Percentiles rank a stretch among this genome's conserved stretches.
These are phyloP conservation scores for Numenius arquata DNA, from an alignment of 2,113 vertebrate species.

Conservation along the genomic window DNA sequence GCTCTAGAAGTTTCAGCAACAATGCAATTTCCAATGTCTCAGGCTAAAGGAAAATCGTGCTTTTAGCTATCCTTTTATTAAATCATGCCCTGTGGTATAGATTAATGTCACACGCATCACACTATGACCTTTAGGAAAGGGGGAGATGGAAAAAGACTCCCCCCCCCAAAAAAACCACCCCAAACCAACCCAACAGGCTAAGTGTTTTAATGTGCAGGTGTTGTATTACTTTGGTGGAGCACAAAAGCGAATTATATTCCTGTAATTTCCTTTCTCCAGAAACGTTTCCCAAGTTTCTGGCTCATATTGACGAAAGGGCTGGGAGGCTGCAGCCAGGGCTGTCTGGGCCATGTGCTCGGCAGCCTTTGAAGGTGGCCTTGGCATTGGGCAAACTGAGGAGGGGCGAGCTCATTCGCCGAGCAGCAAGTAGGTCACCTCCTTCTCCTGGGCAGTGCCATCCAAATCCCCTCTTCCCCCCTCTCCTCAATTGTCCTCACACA, in stretches of 20 bases:
- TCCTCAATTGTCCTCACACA: fast-evolving
- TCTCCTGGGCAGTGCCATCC: not conserved
- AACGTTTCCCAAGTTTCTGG: not conserved
- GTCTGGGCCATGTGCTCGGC: fast-evolving
- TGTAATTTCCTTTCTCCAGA: not conserved
- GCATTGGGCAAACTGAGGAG: not conserved
- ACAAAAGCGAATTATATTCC: not conserved
- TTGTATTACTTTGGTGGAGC: not conserved
- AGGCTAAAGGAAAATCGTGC: not conserved
- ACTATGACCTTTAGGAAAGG: not conserved
- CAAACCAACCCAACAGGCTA: not conserved
- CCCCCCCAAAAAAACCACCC: fast-evolving
- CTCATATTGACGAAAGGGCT: not conserved
- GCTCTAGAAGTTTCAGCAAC: not conserved
- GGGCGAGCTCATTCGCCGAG: fast-evolving
- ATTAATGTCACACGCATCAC: not conserved
- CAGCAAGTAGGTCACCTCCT: not conserved
- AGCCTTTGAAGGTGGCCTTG: not conserved
- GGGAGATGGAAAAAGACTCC: not conserved
- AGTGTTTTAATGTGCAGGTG: not conserved
- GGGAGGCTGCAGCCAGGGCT: not conserved
- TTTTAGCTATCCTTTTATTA: not conserved
- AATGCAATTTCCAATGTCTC: not conserved
- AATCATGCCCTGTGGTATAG: not conserved
- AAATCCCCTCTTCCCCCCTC: fast-evolving